Percentiles rank a stretch among this genome's conserved stretches.
Conservation (phyloP, 2,888 invertebrate species). For the Monoplex corrugatus region DNA sequence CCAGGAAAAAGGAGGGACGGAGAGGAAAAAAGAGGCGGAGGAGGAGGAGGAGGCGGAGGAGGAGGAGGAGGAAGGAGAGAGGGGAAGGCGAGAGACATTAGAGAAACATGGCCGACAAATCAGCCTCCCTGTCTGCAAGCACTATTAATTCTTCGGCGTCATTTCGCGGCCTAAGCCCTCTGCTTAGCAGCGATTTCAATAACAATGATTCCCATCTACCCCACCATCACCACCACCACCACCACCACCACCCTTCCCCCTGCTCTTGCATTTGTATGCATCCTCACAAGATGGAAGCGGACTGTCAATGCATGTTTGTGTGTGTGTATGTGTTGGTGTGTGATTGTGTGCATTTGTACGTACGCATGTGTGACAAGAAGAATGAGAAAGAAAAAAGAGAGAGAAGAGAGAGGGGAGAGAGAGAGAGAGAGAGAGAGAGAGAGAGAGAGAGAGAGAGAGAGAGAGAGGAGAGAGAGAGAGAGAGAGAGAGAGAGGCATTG, state of each 20-base stretch:
- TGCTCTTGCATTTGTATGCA: too few relatives aligned
- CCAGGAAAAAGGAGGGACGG: too few relatives aligned
- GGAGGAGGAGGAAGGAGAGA: not conserved
- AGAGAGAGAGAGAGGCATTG: not conserved
- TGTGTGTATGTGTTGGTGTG: not conserved
- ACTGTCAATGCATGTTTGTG: not conserved
- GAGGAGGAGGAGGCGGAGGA: not conserved
- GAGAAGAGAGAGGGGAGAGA: not conserved
- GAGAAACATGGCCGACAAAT: not conserved
- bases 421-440: not conserved
- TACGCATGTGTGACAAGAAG: not conserved
- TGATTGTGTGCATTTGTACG: not conserved
- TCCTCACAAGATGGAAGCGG: too few relatives aligned
- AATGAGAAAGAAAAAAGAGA: not conserved
- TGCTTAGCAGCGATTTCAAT: constrained; percentile 31
- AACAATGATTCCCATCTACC: not conserved
- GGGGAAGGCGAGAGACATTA: not conserved
- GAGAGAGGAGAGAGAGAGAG: not conserved
- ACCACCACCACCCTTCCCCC: too few relatives aligned
- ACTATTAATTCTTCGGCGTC: constrained; percentile 47
- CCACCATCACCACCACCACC: not conserved
- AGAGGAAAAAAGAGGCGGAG: too few relatives aligned
- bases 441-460: not conserved
- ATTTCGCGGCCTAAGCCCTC: constrained; percentile 18
- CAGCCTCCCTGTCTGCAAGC: not conserved